Percentiles rank a stretch among this genome's conserved stretches.
These are phyloP conservation scores for Styela plicata DNA, from an alignment of 23 tunicate species.

Conservation along the genomic window DNA sequence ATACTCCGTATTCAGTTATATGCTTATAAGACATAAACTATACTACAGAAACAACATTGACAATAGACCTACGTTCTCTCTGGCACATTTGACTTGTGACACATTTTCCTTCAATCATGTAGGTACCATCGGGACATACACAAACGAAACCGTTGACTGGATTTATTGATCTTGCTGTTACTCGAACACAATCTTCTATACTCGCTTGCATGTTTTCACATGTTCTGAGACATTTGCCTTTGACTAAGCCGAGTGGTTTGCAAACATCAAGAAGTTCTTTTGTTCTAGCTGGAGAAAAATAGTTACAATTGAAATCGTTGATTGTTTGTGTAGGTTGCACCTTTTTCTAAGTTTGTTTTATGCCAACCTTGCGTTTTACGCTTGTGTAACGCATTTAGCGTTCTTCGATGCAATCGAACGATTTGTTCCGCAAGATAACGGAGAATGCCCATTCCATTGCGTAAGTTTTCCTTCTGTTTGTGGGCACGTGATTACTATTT, in stretches of 20 bases:
- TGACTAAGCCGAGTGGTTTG: conserved; percentile 5
- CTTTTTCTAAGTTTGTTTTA: no score
- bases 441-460: no score
- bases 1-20: no score
- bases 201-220: neutral
- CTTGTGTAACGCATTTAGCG: no score
- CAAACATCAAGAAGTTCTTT: neutral
- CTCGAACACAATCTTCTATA: conserved; percentile 5
- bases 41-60: no score
- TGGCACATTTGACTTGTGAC: neutral
- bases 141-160: conserved; percentile 1
- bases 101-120: neutral
- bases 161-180: neutral
- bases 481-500: no score
- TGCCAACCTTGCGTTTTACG: no score
- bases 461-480: no score
- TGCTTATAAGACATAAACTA: neutral
- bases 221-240: conserved; percentile 21
- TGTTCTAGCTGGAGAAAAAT: neutral
- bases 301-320: no score
- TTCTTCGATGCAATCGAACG: no score
- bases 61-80: neutral
- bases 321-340: no score
- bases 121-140: conserved; percentile 17
- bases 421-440: no score